Conservation (phyloP, 2,888 invertebrate species). For the Criorhina ranunculi region DNA sequence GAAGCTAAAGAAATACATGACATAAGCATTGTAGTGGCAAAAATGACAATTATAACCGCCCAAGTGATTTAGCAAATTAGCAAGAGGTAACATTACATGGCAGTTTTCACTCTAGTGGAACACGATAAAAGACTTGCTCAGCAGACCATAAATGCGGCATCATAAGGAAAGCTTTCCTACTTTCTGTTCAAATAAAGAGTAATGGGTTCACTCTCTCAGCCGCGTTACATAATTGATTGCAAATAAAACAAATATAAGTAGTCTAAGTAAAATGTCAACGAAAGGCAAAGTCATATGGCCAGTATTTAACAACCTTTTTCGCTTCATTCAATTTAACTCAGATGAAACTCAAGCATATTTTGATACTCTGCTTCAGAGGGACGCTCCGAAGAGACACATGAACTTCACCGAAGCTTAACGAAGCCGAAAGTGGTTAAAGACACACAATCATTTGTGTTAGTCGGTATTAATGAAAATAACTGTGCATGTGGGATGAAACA, state of each 20-base stretch:
- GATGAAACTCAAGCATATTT: not conserved
- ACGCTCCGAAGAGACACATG: conserved; percentile 61
- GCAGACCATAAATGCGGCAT: conserved; percentile 42
- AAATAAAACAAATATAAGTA: not conserved
- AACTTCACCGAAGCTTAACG: conserved; percentile 81
- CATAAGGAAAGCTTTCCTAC: conserved; percentile 50
- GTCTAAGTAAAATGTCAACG: conserved; percentile 24
- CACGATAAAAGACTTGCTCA: conserved; percentile 28
- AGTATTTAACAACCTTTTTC: not conserved
- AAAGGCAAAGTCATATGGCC: not conserved
- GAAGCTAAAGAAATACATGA: conserved; percentile 85
- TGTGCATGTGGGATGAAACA: conserved; percentile 20
- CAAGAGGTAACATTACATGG: conserved; percentile 27
- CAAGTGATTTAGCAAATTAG: conserved; percentile 37
- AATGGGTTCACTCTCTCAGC: conserved; percentile 2
- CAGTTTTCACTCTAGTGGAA: conserved; percentile 60
- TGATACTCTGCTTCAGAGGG: not conserved
- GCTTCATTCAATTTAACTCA: conserved; percentile 3
- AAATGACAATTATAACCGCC: conserved; percentile 42
- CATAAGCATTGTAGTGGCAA: conserved; percentile 5
- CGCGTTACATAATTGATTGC: conserved; percentile 18
- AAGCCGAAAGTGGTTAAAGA: conserved; percentile 51
- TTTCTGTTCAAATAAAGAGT: conserved; percentile 27
- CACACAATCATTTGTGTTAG: conserved; percentile 30
- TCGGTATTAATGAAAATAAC: conserved; percentile 32